Evolutionary conservation across 2,888 invertebrate species (phyloP), one percentile per base, ranked within the genome.

Genomic region (Dryadula phaetusa): DNA sequence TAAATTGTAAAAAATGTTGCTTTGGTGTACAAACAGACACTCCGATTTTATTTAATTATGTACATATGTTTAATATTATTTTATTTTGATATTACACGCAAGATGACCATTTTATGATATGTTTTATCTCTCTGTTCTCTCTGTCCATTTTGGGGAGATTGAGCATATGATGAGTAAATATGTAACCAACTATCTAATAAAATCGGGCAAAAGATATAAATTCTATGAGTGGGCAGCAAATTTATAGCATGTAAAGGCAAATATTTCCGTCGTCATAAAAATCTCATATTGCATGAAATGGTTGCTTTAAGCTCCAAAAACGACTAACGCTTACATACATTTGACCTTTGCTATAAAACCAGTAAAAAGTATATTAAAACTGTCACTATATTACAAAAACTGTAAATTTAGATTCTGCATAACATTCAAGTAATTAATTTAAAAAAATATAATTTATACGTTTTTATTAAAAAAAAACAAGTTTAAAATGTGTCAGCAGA

Each of bases 271-370:
- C 34, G 56, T 25, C 46, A 20, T 49, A 40, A 62, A 14, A 12
- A 32, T 49, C 22, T 18, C 40, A 49, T 49, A 37, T 37, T 42
- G n/a, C 20, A 18, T 16, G 40, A 52, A 62, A 49, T 18, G 40
- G n/a, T 3, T 32, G 25, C 22, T 34, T 32, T 37, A 7, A 49
- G 47, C 46, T 8, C 34, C 47, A 22, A 25, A 46, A 32, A 32
- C 32, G 4, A 32, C 32, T 32, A 7, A 3, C 22, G 47, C 16
- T 49, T 47, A 47, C 46, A 47, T 47, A 22, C 46, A 22, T 44
- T 44, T 47, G 46, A 22, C 46, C 46, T 47, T 47, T 47, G 20
- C 46, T 22, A 47, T 25, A 47, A 47, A 7, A 47, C 25, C 25
- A 14, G 25, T 25, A 25, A 14, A 22, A 47, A 46, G 34, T 20